These are phyloP conservation scores for Heliconius eleuchia DNA, from an alignment of 1,140 invertebrate species.

Conservation along the genomic window DNA sequence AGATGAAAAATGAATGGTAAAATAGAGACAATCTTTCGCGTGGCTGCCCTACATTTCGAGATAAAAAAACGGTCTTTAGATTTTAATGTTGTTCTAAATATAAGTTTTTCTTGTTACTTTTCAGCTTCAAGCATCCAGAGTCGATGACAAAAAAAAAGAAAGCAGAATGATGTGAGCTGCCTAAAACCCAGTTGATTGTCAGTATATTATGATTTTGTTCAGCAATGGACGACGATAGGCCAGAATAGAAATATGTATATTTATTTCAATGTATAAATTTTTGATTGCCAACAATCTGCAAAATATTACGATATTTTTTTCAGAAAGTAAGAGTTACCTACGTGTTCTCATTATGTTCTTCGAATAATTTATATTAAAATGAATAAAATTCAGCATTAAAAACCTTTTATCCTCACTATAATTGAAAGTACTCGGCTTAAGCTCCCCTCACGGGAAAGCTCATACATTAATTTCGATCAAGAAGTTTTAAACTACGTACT, in stretches of 20 bases:
- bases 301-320: neutral
- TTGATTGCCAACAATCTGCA: neutral
- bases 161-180: no score
- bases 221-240: no score
- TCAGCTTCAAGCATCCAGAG: neutral
- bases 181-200: no score
- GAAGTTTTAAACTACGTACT: neutral
- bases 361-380: neutral
- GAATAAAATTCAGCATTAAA: neutral
- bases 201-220: no score
- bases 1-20: constrained; percentile 30
- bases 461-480: neutral
- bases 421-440: neutral
- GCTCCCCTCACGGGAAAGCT: neutral
- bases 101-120: neutral
- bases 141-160: no score
- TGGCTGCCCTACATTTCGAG: neutral
- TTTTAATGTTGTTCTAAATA: constrained; percentile 3
- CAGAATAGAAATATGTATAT: neutral
- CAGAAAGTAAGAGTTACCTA: neutral
- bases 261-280: neutral
- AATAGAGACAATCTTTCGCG: constrained; percentile 29
- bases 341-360: neutral
- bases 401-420: neutral
- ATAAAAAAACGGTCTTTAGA: constrained; percentile 1